Conservation (phyloP, 1,140 invertebrate genomes). For the Lethocerus indicus region DNA sequence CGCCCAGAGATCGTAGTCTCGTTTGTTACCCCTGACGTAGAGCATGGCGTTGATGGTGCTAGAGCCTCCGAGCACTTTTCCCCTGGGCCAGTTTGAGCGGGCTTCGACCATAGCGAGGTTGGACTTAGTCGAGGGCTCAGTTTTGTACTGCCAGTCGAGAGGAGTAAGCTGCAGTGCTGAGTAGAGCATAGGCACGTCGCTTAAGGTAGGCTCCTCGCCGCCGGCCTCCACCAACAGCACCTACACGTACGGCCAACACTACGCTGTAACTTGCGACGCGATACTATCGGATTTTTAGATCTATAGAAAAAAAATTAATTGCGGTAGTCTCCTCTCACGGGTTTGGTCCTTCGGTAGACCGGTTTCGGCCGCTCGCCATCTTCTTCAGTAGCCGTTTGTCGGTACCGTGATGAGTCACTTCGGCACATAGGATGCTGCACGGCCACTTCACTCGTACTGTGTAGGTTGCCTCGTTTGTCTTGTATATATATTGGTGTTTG, state of each 20-base stretch:
- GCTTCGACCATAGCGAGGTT: slow-evolving; percentile 22
- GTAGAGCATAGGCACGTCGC: slow-evolving; percentile 57
- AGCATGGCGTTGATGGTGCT: slow-evolving; percentile 78
- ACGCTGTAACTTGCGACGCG: slow-evolving; percentile 6
- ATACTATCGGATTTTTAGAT: neutral
- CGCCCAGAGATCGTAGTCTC: slow-evolving; percentile 73
- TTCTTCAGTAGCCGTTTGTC: too few species aligned
- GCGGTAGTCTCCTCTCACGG: too few species aligned
- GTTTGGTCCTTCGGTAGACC: too few species aligned
- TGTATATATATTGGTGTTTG: too few species aligned
- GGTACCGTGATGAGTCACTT: too few species aligned
- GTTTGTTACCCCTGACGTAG: slow-evolving; percentile 67
- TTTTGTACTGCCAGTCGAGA: slow-evolving; percentile 65
- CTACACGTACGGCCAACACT: slow-evolving; percentile 8
- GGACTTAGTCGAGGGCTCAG: slow-evolving; percentile 35
- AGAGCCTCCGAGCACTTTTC: slow-evolving; percentile 53
- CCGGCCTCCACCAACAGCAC: slow-evolving; percentile 69
- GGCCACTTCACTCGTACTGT: too few species aligned
- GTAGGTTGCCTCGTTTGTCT: too few species aligned
- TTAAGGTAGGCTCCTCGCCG: slow-evolving; percentile 50
- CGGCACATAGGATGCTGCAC: too few species aligned
- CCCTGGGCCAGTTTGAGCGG: slow-evolving; percentile 37
- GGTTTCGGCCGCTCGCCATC: too few species aligned
- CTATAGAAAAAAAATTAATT: too few species aligned
- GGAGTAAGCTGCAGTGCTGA: slow-evolving; percentile 46